Evolutionary conservation across 2,888 invertebrate species (phyloP), one percentile per base, ranked within the genome.

Genomic region (Taphrorychus bicolor): DNA sequence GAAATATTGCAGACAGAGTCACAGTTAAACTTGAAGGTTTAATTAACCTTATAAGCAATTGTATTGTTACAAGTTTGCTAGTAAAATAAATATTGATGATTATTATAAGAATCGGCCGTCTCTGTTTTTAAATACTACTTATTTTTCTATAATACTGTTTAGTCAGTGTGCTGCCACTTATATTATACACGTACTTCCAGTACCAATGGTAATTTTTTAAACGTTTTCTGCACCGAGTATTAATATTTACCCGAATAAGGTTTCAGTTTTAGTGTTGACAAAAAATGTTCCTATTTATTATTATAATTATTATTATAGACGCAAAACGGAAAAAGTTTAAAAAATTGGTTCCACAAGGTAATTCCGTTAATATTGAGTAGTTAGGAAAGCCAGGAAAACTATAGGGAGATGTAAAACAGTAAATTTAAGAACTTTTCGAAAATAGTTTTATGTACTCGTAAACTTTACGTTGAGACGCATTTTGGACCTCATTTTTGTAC

Each of bases 401-500:
- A 51, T 21, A n/a, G 18, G 51, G 21, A 51, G 21, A 21, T 56
- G 19, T 56, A 56, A n/a, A 32, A 40, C 21, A 16, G n/a, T 24
- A 56, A 40, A 51, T 22, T 9, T 21, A 63, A 52, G 57, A 57
- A 49, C 49, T 19, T 49, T 63, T 19, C 17, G 22, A 17, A 40
- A 58, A 45, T 45, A 45, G n/a, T 57, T 57, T 41, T 57, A n/a
- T 42, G 19, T 14, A 54, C 57, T 40, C 17, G 5, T 9, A 41
- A 51, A 61, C 21, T 42, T 61, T 56, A 53, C 17, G 24, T 59
- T 45, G 18, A 23, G 14, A 22, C 17, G 49, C 49, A 60, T 60
- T 66, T 66, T 57, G 67, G 67, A 67, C 67, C 64, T 69, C 58
- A 69, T 69, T 69, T 58, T 60, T 61, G 21, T 61, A 64, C 32